Base-by-base conservation (phyloP, 1,140 invertebrate genomes). In the Drosophila novamexicana region DNA sequence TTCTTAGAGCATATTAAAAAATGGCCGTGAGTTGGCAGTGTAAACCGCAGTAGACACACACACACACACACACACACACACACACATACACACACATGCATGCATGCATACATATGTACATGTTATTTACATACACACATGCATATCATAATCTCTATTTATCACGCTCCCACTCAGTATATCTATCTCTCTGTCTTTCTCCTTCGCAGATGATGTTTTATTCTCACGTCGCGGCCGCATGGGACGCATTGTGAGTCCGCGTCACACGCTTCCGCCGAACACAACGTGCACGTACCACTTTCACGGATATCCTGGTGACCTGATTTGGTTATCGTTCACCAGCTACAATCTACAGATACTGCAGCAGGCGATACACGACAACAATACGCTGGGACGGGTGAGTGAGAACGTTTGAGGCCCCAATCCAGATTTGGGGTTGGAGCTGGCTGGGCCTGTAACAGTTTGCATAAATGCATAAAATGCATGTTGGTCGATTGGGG, bases 251-350 rank as follows among this genome's bases (percentile, higher is more conserved):
- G 93, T 96, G 37, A 97, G 96, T 71, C 96, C 97, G 1, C 93
- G 96, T 52, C 97, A 98, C 92, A 97, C 97, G 16, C 93, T 98
- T 56, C 96, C 97, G 45, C 96, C 96, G 2, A 96, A 96, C 77
- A 97, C 96, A 39, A 97, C 96, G 9, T 98, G 97, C 93, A 96
- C 95, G 14, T 98, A 97, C 94, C 95, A 95, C 69, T 97, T 98
- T 85, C 94, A 95, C 77, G 97, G 97, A 14, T 94, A 94, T 54
- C 94, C 95, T 22, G 95, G 95, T 53, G 97, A 98, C 83, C 93
- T 96, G 32, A 95, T 98, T 16, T 98, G 97, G 97, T 93, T 98
- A 42, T 97, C 97, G 90, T 98, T 97, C 90, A 94, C 96, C 52
- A 97, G 96, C 56, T 97, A 97, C 92, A 95, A 95, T 53, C 95